phyloP scores from a whole-genome alignment of 2,888 invertebrate genomes.

The Patella depressa region DNA sequence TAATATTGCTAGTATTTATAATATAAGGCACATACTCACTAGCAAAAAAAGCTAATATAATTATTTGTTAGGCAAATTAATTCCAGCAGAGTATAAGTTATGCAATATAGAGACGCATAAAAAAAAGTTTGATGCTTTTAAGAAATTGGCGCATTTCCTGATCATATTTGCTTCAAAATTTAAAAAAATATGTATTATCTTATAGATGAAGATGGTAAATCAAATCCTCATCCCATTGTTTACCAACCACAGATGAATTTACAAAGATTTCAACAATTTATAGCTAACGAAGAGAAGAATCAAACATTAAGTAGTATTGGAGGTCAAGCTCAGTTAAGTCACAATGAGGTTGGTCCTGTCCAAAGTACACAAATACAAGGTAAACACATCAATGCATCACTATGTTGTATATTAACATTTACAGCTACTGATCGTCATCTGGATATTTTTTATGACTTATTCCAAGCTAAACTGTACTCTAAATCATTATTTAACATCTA shows the following conservation, averaged over 20 bases:
- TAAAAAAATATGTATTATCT: neutral
- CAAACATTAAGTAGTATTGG: conserved; percentile 56
- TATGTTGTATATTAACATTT: no score
- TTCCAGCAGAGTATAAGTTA: no score
- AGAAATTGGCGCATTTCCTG: neutral
- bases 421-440: no score
- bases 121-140: neutral
- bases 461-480: no score
- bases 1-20: no score
- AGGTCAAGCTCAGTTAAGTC: conserved; percentile 51
- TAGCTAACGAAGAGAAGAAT: conserved; percentile 56
- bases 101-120: no score
- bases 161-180: neutral
- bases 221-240: conserved; percentile 41
- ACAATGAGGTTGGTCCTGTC: conserved; percentile 43
- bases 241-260: conserved; percentile 62
- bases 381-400: neutral
- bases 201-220: conserved; percentile 45
- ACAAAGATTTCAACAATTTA: conserved; percentile 59
- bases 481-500: no score
- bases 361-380: conserved; percentile 56
- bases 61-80: no score
- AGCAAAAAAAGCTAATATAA: no score
- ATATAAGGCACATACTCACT: no score
- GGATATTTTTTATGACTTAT: no score